A percentile compares a stretch with the other conserved stretches of the same genome.
phyloP scores from a whole-genome alignment of 2,113 vertebrate species.

The Mobula hypostoma region DNA sequence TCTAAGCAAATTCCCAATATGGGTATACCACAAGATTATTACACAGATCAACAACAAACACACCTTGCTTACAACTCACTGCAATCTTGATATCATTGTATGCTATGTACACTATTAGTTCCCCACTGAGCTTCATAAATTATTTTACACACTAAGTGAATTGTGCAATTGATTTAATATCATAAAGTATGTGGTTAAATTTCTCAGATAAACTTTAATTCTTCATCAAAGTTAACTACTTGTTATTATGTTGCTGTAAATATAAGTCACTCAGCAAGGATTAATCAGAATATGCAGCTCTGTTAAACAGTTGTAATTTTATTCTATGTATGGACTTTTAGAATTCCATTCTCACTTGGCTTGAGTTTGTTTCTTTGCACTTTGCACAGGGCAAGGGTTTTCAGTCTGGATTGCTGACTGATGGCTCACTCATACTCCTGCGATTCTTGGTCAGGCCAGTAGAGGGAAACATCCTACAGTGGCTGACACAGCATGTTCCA shows the following conservation, averaged over 20 bases:
- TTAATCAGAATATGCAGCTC: not conserved
- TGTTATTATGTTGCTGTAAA: not conserved
- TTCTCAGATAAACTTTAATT: not conserved
- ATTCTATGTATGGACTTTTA: not conserved
- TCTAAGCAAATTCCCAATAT: too few species aligned
- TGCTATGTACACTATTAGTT: too few species aligned
- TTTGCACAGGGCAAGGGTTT: not conserved
- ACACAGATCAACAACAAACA: too few species aligned
- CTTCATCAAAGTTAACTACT: not conserved
- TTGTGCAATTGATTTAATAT: too few species aligned
- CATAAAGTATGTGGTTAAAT: too few species aligned
- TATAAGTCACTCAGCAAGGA: not conserved
- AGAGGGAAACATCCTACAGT: not conserved
- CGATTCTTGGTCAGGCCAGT: not conserved
- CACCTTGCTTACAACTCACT: too few species aligned
- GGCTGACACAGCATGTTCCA: not conserved
- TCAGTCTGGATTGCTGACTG: too few species aligned
- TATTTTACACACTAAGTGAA: too few species aligned
- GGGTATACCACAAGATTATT: too few species aligned
- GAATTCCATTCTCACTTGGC: not conserved
- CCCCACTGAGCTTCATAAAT: too few species aligned
- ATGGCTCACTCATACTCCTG: not conserved
- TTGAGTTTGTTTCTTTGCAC: not conserved
- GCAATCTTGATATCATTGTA: too few species aligned
- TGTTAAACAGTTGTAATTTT: not conserved